Conservation (phyloP, 1,140 invertebrate genomes). For the Dufourea novaeangliae region DNA sequence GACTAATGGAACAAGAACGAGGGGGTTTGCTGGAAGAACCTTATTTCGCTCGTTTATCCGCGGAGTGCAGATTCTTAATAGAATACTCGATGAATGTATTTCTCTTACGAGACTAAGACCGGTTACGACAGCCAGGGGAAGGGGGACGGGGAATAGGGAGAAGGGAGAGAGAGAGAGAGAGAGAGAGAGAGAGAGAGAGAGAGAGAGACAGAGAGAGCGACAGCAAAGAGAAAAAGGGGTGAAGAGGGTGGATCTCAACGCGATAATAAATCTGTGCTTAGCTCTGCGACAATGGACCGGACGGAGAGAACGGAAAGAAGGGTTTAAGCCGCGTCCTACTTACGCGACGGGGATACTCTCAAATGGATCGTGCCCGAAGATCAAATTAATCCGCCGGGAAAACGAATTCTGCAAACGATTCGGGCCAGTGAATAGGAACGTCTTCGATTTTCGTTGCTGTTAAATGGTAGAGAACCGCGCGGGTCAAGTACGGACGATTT, state of each 20-base stretch:
- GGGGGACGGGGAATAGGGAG: constrained; percentile 23
- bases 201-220: constrained; percentile 15
- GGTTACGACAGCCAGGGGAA: constrained; percentile 53
- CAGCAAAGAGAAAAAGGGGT: constrained; percentile 24
- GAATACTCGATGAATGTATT: constrained; percentile 76
- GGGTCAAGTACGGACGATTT: too few species aligned
- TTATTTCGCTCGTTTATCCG: constrained; percentile 71
- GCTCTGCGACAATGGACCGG: constrained; percentile 71
- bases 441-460: constrained; percentile 56
- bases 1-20: constrained; percentile 65
- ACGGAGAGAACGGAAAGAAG: constrained; percentile 69
- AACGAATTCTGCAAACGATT: constrained; percentile 62
- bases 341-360: constrained; percentile 68
- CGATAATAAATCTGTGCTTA: constrained; percentile 76
- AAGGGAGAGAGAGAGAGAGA: constrained; percentile 20
- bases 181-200: constrained; percentile 31
- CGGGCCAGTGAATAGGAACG: constrained; percentile 37
- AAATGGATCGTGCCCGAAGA: constrained; percentile 69
- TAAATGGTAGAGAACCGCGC: too few species aligned
- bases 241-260: constrained; percentile 59
- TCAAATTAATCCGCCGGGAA: constrained; percentile 65
- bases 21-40: constrained; percentile 59
- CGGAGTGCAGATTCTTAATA: constrained; percentile 74
- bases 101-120: constrained; percentile 70
- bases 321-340: constrained; percentile 73